Percentiles rank a stretch among this genome's conserved stretches.
phyloP scores from a whole-genome alignment of 2,113 vertebrate species.

The Toxostoma redivivum region DNA sequence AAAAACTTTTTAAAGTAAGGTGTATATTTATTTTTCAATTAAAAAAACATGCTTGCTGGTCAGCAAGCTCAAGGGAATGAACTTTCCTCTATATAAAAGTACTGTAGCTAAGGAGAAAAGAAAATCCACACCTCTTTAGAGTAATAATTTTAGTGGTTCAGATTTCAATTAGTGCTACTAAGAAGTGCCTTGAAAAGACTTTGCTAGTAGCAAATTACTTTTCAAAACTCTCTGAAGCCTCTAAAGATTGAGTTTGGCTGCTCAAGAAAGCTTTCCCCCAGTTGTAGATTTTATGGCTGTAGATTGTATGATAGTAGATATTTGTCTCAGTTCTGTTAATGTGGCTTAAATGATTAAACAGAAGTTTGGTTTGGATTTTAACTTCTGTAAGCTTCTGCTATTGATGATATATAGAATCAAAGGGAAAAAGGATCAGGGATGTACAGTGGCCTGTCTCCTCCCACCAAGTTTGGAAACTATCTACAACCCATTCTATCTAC shows the following conservation, averaged over 20 bases:
- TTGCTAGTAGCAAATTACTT: not conserved
- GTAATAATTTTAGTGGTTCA: not conserved
- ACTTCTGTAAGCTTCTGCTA: not conserved
- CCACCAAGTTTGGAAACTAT: not conserved
- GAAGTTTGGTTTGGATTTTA: not conserved
- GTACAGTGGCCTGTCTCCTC: not conserved
- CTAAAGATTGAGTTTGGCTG: not conserved
- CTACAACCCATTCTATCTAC: accelerated
- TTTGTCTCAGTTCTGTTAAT: not conserved
- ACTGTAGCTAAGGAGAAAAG: not conserved
- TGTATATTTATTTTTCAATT: not conserved
- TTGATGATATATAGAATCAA: not conserved
- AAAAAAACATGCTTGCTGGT: accelerated
- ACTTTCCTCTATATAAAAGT: not conserved
- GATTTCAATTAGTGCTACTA: not conserved
- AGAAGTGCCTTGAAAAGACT: not conserved
- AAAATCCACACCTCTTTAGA: not conserved
- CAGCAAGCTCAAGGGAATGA: not conserved
- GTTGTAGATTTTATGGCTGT: not conserved
- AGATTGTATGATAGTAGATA: not conserved
- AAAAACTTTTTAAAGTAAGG: not conserved
- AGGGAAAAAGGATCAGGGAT: not conserved
- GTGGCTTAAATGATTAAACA: not conserved
- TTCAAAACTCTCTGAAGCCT: not conserved
- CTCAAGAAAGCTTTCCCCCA: not conserved